phyloP scores from a whole-genome alignment of 2,797 vertebrate genomes.

The Dipus sagitta region DNA sequence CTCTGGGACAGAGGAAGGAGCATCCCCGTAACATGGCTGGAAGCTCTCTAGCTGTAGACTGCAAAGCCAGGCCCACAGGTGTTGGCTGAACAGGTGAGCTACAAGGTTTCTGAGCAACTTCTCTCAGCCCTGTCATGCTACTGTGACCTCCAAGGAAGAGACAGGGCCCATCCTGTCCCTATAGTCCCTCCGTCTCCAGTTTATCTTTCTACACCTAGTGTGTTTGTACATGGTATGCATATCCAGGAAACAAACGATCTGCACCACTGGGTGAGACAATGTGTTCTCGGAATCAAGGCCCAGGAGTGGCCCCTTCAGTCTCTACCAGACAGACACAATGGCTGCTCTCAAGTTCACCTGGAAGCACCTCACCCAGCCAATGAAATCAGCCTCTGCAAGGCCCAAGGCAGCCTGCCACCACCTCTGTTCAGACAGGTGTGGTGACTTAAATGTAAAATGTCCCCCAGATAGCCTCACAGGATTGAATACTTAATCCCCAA shows the following conservation, averaged over 20 bases:
- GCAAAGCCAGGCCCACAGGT: background rate
- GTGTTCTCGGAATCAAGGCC: background rate
- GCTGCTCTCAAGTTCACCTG: background rate
- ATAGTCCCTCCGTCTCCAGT: background rate
- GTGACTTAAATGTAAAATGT: no score
- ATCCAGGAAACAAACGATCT: background rate
- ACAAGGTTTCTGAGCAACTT: background rate
- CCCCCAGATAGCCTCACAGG: no score
- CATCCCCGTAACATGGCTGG: no score
- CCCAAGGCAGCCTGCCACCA: background rate
- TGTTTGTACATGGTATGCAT: background rate
- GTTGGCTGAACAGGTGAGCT: background rate
- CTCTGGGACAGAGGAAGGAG: background rate
- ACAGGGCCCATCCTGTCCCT: background rate
- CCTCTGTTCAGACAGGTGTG: background rate
- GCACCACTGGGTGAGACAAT: background rate
- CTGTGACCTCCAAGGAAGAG: background rate
- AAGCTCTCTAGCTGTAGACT: background rate
- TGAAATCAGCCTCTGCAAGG: background rate
- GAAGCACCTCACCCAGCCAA: fast-evolving
- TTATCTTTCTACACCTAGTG: background rate
- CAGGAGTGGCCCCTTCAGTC: background rate
- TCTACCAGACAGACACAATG: background rate
- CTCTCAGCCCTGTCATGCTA: background rate
- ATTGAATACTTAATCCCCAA: no score